A percentile compares a stretch with the other conserved stretches of the same genome.
phyloP scores from a whole-genome alignment of 2,888 invertebrate species.

The Agonopterix subpropinquella region DNA sequence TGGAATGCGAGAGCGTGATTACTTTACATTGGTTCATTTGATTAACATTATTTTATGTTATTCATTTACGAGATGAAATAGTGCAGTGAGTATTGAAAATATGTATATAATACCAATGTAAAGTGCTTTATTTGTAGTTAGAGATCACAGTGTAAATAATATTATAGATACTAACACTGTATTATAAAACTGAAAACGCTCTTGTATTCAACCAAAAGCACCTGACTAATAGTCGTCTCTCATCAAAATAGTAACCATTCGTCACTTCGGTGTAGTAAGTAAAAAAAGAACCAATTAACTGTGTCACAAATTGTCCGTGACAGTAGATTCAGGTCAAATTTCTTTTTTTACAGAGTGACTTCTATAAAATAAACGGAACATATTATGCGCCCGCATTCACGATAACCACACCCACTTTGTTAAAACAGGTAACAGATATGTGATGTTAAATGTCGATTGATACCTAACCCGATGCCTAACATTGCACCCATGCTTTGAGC shows the following conservation, averaged over 20 bases:
- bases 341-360: conserved; percentile 72
- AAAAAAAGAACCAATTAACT: not conserved
- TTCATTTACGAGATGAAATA: not conserved
- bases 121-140: too few relatives aligned
- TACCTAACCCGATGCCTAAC: conserved; percentile 25
- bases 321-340: conserved; percentile 16
- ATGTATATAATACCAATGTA: too few relatives aligned
- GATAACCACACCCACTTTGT: conserved; percentile 44
- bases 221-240: not conserved
- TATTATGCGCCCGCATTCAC: conserved; percentile 58
- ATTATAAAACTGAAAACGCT: too few relatives aligned
- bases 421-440: conserved; percentile 9
- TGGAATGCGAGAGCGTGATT: not conserved
- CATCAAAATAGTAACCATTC: not conserved
- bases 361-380: conserved; percentile 72
- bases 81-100: too few relatives aligned
- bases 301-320: not conserved
- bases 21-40: not conserved
- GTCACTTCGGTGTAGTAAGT: not conserved
- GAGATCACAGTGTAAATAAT: too few relatives aligned
- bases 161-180: too few relatives aligned
- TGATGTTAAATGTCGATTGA: conserved; percentile 28
- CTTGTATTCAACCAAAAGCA: too few relatives aligned
- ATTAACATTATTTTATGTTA: too few relatives aligned
- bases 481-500: conserved; percentile 22